These are phyloP conservation scores for Euborellia annulipes DNA, from an alignment of 1,140 invertebrate species.

Conservation along the genomic window DNA sequence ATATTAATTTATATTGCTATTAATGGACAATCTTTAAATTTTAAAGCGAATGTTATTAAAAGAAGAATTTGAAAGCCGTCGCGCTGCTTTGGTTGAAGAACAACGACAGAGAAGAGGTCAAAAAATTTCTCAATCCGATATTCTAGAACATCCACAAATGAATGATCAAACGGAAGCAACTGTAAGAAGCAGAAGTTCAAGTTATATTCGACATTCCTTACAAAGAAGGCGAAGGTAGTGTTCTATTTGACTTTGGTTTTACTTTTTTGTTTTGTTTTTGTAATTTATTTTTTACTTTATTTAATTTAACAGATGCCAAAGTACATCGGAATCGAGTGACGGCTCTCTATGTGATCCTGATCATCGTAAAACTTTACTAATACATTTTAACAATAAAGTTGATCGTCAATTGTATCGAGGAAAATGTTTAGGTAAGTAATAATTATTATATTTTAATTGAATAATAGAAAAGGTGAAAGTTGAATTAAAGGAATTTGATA, in stretches of 20 bases:
- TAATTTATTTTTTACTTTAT: constrained; percentile 7
- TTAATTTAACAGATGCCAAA: constrained; percentile 13
- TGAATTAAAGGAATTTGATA: no score
- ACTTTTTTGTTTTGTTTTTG: constrained; percentile 2
- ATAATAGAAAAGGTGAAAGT: no score
- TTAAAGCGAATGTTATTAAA: constrained; percentile 6
- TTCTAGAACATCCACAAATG: no score
- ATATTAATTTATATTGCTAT: not conserved
- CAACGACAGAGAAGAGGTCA: no score
- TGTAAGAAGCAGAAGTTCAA: not conserved
- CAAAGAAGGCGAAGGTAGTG: not conserved
- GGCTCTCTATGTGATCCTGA: constrained; percentile 28
- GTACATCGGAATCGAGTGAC: constrained; percentile 27
- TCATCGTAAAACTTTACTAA: constrained; percentile 30
- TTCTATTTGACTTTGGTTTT: no score
- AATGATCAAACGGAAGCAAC: not conserved
- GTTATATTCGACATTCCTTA: not conserved
- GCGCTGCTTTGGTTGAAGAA: no score
- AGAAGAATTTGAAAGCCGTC: not conserved
- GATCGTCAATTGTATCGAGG: constrained; percentile 35
- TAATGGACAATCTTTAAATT: not conserved
- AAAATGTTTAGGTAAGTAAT: constrained; percentile 37
- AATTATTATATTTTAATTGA: no score
- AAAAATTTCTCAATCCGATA: no score
- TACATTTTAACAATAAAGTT: constrained; percentile 36